Conservation (phyloP, 35 echinoderm and acorn worm species). For the Acanthaster planci region DNA sequence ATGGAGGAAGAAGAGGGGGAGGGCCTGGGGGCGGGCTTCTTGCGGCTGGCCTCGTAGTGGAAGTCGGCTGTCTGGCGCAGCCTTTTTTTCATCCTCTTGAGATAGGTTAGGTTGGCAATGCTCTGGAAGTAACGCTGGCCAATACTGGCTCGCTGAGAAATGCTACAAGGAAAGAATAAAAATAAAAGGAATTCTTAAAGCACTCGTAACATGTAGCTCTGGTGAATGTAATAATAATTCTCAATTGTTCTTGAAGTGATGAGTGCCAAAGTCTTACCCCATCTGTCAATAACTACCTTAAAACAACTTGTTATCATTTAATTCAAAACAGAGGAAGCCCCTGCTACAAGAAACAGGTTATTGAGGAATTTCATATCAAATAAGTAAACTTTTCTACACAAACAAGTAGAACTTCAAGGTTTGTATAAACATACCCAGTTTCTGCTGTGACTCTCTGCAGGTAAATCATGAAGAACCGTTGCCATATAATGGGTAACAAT, state of each 20-base stretch:
- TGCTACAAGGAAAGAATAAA: constrained; percentile 11
- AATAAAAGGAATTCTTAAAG: no score
- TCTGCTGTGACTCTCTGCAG: constrained; percentile 66
- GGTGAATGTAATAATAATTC: no score
- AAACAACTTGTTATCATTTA: no score
- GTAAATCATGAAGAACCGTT: constrained; percentile 85
- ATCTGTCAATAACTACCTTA: no score
- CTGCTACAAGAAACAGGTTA: no score
- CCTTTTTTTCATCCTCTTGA: constrained; percentile 76
- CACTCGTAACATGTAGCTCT: no score
- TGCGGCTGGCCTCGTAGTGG: constrained; percentile 76
- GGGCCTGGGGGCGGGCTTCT: constrained; percentile 26
- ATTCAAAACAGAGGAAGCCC: no score
- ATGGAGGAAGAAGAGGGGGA: constrained; percentile 25
- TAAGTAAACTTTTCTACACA: no score
- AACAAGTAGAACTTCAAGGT: no score
- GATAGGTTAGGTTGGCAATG: constrained; percentile 50
- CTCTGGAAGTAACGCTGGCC: constrained; percentile 75
- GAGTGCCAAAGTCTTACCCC: no score
- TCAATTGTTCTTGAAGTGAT: no score
- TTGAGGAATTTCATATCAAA: no score
- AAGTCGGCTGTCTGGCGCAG: constrained; percentile 64
- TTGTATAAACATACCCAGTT: constrained; percentile 60
- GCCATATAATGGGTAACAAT: constrained; percentile 83
- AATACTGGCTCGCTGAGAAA: constrained; percentile 60